These are phyloP conservation scores for Heterotis niloticus DNA, from an alignment of 2,113 vertebrate species.

Conservation along the genomic window DNA sequence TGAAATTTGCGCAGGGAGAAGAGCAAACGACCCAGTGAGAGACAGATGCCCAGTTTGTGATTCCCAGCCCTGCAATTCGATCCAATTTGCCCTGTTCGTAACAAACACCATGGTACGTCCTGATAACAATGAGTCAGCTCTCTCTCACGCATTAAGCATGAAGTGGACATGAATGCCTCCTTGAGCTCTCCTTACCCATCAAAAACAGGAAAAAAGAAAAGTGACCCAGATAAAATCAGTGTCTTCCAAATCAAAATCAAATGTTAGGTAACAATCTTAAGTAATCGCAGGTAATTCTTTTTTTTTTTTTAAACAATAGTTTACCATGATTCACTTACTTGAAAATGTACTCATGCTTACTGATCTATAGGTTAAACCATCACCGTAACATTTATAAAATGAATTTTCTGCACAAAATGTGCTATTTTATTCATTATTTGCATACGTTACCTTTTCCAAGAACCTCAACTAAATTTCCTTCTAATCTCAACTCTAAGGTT, in stretches of 20 bases:
- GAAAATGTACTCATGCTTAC: no score
- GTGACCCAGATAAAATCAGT: background rate
- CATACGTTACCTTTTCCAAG: no score
- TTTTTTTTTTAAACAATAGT: no score
- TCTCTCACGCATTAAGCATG: background rate
- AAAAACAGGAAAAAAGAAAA: background rate
- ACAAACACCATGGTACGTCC: background rate
- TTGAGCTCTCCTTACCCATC: background rate
- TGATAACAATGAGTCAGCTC: background rate
- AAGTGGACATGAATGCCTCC: background rate
- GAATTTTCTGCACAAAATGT: no score
- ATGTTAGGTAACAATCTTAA: conserved; percentile 14
- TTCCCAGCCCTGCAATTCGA: background rate
- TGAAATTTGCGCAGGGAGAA: background rate
- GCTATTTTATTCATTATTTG: no score
- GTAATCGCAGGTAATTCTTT: background rate
- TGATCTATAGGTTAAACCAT: no score
- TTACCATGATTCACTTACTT: no score
- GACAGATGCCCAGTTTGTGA: background rate
- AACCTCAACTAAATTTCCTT: no score
- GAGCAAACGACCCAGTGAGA: background rate
- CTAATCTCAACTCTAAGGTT: background rate
- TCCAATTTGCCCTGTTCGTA: background rate
- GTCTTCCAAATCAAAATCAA: background rate
- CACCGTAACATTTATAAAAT: no score